These are phyloP conservation scores for Stenopsyche tienmushanensis DNA, from an alignment of 1,140 invertebrate genomes.

Conservation along the genomic window DNA sequence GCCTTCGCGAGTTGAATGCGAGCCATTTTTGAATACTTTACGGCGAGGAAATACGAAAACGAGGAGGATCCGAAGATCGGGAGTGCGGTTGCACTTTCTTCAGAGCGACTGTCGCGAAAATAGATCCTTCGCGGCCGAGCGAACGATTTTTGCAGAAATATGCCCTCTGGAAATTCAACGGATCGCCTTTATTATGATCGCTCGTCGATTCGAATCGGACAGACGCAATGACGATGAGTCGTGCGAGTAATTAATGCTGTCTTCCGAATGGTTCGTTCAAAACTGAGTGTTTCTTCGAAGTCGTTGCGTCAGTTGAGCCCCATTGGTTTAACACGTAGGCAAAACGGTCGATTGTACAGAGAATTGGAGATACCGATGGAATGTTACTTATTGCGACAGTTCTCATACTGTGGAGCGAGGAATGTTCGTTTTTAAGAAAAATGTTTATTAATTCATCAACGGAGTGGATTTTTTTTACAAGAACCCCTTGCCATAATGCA, in stretches of 20 bases:
- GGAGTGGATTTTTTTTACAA: no score
- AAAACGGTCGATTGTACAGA: slow-evolving; percentile 4
- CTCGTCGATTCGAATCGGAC: neutral
- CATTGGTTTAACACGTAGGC: slow-evolving; percentile 1
- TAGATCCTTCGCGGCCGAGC: neutral
- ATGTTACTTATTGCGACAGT: neutral
- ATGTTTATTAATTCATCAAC: no score
- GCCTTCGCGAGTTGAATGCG: neutral
- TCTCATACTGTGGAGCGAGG: neutral
- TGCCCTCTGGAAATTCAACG: no score
- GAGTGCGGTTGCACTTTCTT: neutral
- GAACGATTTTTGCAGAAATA: no score
- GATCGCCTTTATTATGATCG: no score
- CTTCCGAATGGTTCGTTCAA: slow-evolving; percentile 6
- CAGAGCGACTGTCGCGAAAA: neutral
- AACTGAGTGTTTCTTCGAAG: slow-evolving; percentile 3
- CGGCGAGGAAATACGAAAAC: neutral
- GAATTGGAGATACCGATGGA: slow-evolving; percentile 15
- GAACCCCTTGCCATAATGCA: no score
- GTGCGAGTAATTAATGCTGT: slow-evolving; percentile 11
- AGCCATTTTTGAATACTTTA: slow-evolving; percentile 7
- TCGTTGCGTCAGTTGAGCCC: neutral
- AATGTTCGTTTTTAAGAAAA: slow-evolving; percentile 2
- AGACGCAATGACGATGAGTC: neutral
- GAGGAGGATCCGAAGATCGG: neutral